Base-by-base conservation (phyloP, 2,797 vertebrate genomes). In the Sphenopsis melanotis region DNA sequence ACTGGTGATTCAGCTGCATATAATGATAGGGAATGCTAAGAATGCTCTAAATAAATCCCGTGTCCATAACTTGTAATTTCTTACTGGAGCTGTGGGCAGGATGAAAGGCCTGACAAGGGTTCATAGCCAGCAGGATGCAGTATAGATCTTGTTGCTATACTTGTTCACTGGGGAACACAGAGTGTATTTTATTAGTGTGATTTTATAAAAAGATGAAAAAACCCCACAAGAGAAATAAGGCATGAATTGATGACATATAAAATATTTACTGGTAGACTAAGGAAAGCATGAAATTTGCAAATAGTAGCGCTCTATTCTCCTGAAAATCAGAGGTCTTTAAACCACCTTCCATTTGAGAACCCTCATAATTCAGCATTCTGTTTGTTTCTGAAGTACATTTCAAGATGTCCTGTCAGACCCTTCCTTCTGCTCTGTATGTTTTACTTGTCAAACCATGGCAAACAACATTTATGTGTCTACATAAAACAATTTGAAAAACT, bases 1-100 rank as follows among this genome's bases (percentile, higher is more conserved):
- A 90, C 52, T 13, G 30, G 75, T 89, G 92, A 95, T 97, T 97
- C 96, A 94, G 89, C 92, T 96, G 94, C 86, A 93, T 96, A 85
- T 94, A 97, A 97, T 95, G 91, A 96, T 86, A 87, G 83, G 87
- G 94, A 97, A 94, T 94, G 87, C 80, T 83, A 95, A 93, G 79
- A 96, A 95, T 90, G 71, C 69, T 66, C 88, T 93, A 90, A 95
- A 97, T 93, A 97, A 97, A 97, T 96, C 93, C 91, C 60, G 8
- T 92, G 79, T 88, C 89, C 21, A 8, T 84, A 95, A 88, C 91
- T 96, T 64, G 37, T 86, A 88, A 92, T 97, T 96, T 94, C 80
- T 88, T 88, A 57, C 63, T 95, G 84, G 77, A 91, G 27, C 63
- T 94, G 16, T 83, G 57, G 78, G 59, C 44, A 87, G 79, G 76